Conservation (phyloP, 2,888 invertebrate species). For the Epirrhoe tristata region DNA sequence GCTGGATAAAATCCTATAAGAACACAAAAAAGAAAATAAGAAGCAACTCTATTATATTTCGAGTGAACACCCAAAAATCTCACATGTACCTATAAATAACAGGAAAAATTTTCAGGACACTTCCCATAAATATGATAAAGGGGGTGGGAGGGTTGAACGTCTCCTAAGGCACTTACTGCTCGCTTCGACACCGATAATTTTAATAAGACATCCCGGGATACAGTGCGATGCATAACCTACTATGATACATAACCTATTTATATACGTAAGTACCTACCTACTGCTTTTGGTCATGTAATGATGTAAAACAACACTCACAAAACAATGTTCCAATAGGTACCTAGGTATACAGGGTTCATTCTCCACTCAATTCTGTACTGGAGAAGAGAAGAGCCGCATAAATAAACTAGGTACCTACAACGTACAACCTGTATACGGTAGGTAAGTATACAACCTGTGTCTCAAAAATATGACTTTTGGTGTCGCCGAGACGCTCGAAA, state of each 20-base stretch:
- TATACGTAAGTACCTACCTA: too few species aligned
- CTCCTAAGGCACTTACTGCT: constrained; percentile 51
- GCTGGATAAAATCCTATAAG: background rate
- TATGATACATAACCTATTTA: background rate
- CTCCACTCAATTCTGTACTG: too few species aligned
- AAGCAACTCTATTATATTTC: constrained; percentile 41
- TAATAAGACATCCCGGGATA: constrained; percentile 47
- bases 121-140: constrained; percentile 62
- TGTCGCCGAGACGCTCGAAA: too few species aligned
- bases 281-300: background rate
- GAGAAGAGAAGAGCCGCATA: too few species aligned
- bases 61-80: constrained; percentile 49
- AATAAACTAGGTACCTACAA: too few species aligned
- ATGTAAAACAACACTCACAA: background rate
- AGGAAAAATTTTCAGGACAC: constrained; percentile 56
- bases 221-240: constrained; percentile 35
- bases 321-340: background rate
- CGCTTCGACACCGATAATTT: constrained; percentile 53
- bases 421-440: too few species aligned
- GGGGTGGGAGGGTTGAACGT: constrained; percentile 48
- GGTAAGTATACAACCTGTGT: too few species aligned
- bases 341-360: too few species aligned
- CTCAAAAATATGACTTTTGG: too few species aligned
- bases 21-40: constrained; percentile 9
- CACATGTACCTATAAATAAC: constrained; percentile 47